phyloP scores from a whole-genome alignment of 2,113 vertebrate genomes.

The Zapus hudsonius region DNA sequence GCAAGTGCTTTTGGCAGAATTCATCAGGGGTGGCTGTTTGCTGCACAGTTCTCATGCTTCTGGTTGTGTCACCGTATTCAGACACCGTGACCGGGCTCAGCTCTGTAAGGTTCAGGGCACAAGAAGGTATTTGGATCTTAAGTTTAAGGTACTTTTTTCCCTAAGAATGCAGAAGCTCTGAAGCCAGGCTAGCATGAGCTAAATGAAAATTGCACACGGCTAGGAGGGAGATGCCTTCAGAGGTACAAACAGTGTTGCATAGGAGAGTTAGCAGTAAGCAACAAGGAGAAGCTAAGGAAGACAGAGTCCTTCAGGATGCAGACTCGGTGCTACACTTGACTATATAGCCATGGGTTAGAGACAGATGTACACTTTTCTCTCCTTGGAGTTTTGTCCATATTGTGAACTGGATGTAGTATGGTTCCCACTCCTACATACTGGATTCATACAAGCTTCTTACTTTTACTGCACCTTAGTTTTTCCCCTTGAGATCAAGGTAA shows the following conservation, averaged over 20 bases:
- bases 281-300: neutral
- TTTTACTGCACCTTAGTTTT: neutral
- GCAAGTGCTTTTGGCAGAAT: accelerated
- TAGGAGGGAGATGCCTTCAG: neutral
- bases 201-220: neutral
- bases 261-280: neutral
- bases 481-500: neutral
- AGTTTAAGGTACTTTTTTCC: neutral
- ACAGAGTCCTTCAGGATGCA: neutral
- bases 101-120: too few species aligned
- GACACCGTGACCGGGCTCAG: neutral
- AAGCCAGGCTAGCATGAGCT: too few species aligned
- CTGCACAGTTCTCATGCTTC: neutral
- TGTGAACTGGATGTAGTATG: too few species aligned
- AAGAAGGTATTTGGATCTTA: neutral
- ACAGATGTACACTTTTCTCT: accelerated
- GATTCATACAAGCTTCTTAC: neutral
- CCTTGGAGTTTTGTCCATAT: accelerated
- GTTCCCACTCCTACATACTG: neutral
- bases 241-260: too few species aligned
- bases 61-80: neutral
- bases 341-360: too few species aligned
- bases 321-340: accelerated
- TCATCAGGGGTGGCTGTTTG: neutral
- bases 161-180: neutral